Base-by-base conservation (phyloP, 2,113 vertebrate genomes). In the Pelecanoides urinatrix region DNA sequence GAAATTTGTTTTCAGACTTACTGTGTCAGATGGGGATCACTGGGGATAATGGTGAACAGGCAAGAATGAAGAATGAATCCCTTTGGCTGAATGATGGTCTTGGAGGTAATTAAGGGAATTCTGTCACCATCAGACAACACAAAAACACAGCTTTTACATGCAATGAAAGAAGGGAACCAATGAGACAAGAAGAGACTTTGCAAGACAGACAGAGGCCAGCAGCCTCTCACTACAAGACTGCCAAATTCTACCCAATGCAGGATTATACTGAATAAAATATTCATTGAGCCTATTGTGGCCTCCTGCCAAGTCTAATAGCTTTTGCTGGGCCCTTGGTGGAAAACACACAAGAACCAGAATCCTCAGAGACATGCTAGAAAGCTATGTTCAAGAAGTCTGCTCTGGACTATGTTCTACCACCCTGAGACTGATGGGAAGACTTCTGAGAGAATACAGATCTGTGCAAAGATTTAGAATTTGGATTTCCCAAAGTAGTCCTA, bases 281-380 rank as follows among this genome's bases (percentile, higher is more conserved):
- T 87, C 16, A 91, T n/a, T 74, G 75, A 36, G 42, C 23, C 42
- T 83, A 63, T 2, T 50, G 40, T 71, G 93, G 73, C 68, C n/a
- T 87, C 30, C 44, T 92, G 88, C 92, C 92, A 96, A 81, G 72
- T 40, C 68, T 65, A 92, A 94, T 15, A 94, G 86, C 56, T 42
- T 95, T 89, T 94, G 71, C 68, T 84, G 30, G 55, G 65, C n/a
- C 23, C 56, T 74, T 71, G 49, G 56, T 87, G 40, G 55, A 90
- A 92, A 90, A 94, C 30, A 87, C n/a, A 79, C 50, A 92, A 63
- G 56, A 88, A 84, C 10, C 2, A 10, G 50, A 86, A 95, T 74
- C 38, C 47, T 61, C 47, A 73, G 63, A 92, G 30, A 90, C 26
- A 44, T 6, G 20, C 45, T 45, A 70, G 25, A 79, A 94, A 91